These are phyloP conservation scores for Falco naumanni DNA, from an alignment of 2,797 vertebrate species.

Conservation along the genomic window DNA sequence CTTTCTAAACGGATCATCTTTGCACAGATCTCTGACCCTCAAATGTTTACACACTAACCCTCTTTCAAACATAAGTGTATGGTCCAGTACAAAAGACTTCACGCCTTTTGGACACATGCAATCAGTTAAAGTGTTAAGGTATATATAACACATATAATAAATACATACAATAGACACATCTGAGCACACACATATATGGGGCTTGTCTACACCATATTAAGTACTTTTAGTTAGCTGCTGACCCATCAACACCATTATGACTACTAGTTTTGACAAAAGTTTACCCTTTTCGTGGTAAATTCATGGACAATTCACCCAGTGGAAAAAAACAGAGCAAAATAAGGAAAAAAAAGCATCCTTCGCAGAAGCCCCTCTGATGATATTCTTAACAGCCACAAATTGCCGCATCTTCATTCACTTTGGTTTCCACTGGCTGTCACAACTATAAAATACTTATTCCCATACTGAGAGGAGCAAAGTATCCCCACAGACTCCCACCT, in stretches of 20 bases:
- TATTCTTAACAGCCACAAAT: neutral
- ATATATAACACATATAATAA: neutral
- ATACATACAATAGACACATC: neutral
- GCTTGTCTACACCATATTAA: neutral
- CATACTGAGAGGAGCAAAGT: neutral
- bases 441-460: neutral
- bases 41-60: neutral
- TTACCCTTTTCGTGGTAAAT: neutral
- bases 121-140: neutral
- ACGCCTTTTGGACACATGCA: neutral
- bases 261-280: neutral
- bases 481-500: neutral
- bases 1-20: rapidly evolving
- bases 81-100: neutral
- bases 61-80: neutral
- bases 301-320: neutral
- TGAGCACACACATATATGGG: neutral
- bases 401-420: neutral
- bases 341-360: neutral
- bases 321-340: neutral
- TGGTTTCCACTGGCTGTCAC: neutral
- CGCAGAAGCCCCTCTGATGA: neutral
- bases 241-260: neutral
- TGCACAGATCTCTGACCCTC: neutral
- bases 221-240: neutral